Conservation (phyloP, 2,888 invertebrate genomes). For the Muschampia plurimacula region DNA sequence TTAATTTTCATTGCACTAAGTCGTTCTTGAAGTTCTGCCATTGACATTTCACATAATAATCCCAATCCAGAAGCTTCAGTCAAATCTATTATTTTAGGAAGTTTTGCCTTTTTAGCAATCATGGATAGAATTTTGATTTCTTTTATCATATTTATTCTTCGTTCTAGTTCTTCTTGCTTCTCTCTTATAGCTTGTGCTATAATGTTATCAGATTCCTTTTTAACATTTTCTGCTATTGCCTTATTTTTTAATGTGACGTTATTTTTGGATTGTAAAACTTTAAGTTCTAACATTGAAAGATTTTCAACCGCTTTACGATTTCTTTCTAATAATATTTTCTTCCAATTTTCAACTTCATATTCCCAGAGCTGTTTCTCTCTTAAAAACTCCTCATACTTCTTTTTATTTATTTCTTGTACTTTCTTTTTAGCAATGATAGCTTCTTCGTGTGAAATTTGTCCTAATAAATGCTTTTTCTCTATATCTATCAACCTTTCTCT, state of each 20-base stretch:
- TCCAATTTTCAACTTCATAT: constrained; percentile 82
- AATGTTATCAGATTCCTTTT: constrained; percentile 63
- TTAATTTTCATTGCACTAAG: constrained; percentile 77
- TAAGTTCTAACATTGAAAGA: constrained; percentile 63
- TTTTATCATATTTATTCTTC: constrained; percentile 77
- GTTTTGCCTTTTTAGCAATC: constrained; percentile 80
- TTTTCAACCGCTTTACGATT: constrained; percentile 78
- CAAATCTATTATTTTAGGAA: constrained; percentile 84
- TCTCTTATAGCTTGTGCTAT: constrained; percentile 70
- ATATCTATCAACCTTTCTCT: constrained; percentile 81
- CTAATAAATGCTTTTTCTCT: constrained; percentile 85
- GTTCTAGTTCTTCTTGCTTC: constrained; percentile 80
- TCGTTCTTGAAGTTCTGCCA: constrained; percentile 86
- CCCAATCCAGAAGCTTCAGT: constrained; percentile 86
- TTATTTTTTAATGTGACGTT: constrained; percentile 61
- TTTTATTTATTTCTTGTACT: constrained; percentile 75
- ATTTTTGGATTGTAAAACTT: constrained; percentile 64
- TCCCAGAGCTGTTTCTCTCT: constrained; percentile 79
- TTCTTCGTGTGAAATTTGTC: constrained; percentile 86
- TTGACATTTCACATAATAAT: constrained; percentile 87
- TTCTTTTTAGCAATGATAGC: constrained; percentile 85
- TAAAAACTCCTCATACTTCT: constrained; percentile 78
- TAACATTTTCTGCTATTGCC: constrained; percentile 62
- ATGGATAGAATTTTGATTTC: constrained; percentile 79
- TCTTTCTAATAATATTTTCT: constrained; percentile 74